A percentile compares a stretch with the other conserved stretches of the same genome.
These are phyloP conservation scores for Orussus abietinus DNA, from an alignment of 1,140 invertebrate genomes.

Conservation along the genomic window DNA sequence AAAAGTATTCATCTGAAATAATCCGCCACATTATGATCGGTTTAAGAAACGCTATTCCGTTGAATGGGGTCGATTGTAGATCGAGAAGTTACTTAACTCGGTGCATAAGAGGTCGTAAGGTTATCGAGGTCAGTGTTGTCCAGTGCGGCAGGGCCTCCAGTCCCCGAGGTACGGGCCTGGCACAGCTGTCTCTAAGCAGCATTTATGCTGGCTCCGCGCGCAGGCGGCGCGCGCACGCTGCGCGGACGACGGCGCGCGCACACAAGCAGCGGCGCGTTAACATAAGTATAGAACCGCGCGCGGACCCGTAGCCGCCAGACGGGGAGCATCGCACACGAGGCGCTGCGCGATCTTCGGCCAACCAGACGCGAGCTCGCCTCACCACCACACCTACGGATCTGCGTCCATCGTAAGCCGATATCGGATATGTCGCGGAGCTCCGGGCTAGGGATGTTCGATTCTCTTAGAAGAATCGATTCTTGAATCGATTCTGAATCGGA, in stretches of 20 bases:
- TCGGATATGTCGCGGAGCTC: constrained; percentile 2
- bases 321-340: constrained; percentile 32
- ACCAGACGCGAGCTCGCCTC: constrained; percentile 33
- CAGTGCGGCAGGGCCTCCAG: too few relatives aligned
- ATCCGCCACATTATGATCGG: too few relatives aligned
- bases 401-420: too few relatives aligned
- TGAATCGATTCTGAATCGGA: constrained; percentile 15
- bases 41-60: too few relatives aligned
- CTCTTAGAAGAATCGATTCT: constrained; percentile 12
- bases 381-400: too few relatives aligned
- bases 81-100: too few relatives aligned
- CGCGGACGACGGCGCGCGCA: constrained; percentile 14
- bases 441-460: too few relatives aligned
- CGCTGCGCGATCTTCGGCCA: constrained; percentile 41
- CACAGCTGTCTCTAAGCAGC: constrained; percentile 51
- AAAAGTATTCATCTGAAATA: too few relatives aligned
- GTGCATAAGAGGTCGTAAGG: too few relatives aligned
- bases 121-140: too few relatives aligned
- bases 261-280: constrained; percentile 12
- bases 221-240: constrained; percentile 21
- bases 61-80: too few relatives aligned
- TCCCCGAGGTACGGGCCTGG: constrained; percentile 35
- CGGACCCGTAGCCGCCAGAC: constrained; percentile 13
- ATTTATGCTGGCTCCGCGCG: constrained; percentile 48
- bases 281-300: too few relatives aligned